Evolutionary conservation across 2,797 vertebrate species (phyloP).

Genomic region (Sciaenops ocellatus): DNA sequence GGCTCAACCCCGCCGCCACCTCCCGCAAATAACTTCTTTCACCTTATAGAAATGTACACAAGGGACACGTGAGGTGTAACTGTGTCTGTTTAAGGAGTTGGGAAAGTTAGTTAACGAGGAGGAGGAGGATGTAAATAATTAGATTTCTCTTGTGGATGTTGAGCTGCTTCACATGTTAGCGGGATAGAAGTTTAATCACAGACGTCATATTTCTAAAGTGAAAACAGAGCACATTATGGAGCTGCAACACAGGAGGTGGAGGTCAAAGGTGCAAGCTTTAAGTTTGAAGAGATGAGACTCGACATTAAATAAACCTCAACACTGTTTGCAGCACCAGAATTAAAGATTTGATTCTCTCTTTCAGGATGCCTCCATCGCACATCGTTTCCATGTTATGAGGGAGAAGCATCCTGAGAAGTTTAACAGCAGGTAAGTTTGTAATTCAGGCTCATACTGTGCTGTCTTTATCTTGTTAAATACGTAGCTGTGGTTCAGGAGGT

Average conservation of each 20-base stretch:
- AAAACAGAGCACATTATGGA: neutral
- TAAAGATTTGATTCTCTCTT: constrained; percentile 43
- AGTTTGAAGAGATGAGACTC: neutral
- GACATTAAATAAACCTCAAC: neutral
- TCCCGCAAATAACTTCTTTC: constrained; percentile 43
- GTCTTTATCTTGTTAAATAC: too few species aligned
- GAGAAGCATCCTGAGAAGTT: constrained; percentile 95
- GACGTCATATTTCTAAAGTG: neutral
- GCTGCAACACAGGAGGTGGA: neutral
- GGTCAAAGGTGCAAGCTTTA: neutral
- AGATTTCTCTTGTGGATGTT: neutral
- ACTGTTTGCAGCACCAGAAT: neutral
- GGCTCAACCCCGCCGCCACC: constrained; percentile 53
- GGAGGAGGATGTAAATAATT: neutral
- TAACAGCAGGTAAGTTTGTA: constrained; percentile 90
- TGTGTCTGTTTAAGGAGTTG: neutral
- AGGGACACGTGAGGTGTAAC: constrained; percentile 9
- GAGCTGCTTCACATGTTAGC: neutral
- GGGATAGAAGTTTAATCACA: neutral
- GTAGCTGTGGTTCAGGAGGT: too few species aligned
- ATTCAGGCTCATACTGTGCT: neutral
- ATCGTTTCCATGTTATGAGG: constrained; percentile 94
- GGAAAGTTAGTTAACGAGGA: constrained; percentile 15
- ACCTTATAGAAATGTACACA: constrained; percentile 52
- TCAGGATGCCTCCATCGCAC: constrained; percentile 94